Evolutionary conservation across 2,797 vertebrate species (phyloP), one percentile per base, ranked within the genome.

Genomic region (Clarias laeviceps): DNA sequence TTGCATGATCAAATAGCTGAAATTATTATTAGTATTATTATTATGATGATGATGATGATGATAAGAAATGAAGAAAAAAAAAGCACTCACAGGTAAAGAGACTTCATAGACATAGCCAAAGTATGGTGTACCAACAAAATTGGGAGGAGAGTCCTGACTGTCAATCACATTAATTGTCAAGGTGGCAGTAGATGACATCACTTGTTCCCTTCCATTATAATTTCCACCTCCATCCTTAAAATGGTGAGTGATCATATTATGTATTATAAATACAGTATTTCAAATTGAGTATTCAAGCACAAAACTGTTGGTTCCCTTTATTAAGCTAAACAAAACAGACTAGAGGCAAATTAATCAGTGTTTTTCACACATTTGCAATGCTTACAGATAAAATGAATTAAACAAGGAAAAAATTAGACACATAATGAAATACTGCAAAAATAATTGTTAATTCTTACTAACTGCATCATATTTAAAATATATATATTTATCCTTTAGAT

Each of bases 101-200:
- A 98, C 94, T 91, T 99, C 98, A 56, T 99, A 99, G 85, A 99
- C 95, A 0, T 97, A 98, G 88, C 96, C 98, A 54, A 98, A 98
- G 90, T 99, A 99, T 0, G 98, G 98, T 0, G 93, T 96, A 80
- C 97, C 97, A 0, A 97, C 92, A 89, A 99, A 99, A 90, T 92
- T 87, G 2, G 98, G 98, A 0, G 96, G 94, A 0, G 93, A 97
- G 93, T 99, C 98, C 92, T 99, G 98, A 65, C 94, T 92, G 20
- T 99, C 98, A 20, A 97, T 94, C 83, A 99, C 97, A 0, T 97
- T 97, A 92, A 99, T 92, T 0, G 98, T 99, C 91, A 99, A 92
- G 0, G 96, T 97, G 27, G 97, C 93, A 61, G 96, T 96, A 56
- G 97, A 96, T 18, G 98, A 97, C 91, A 98, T 93, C 34, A 97